Base-by-base conservation (phyloP, 1,140 invertebrate genomes). In the Druon quercuslanigerum region DNA sequence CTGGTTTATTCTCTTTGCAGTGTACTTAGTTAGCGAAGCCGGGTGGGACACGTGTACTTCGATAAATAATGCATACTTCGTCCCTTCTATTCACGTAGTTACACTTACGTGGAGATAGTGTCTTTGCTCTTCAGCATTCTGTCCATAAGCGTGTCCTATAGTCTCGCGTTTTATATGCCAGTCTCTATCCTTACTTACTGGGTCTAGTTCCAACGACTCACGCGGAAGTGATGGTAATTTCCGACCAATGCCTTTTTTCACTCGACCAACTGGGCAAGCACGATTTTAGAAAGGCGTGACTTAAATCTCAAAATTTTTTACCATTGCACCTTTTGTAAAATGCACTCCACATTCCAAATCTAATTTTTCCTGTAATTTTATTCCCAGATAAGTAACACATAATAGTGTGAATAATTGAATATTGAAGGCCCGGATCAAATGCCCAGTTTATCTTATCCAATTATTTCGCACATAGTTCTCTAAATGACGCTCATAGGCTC, bases 41-140 rank as follows among this genome's bases (percentile, higher is more conserved):
- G 80, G 81, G 82, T 83, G 79, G 82, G 87, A 89, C 88, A 90
- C 88, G 90, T 91, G 90, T 91, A 90, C 88, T 84, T 85, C 78
- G 79, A 86, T 91, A 87, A 91, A 91, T 91, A 91, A 91, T 91
- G 88, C 86, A 90, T 76, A 66, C 50, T 72, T 77, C 75, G 60
- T 66, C 19, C n/a, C 56, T 70, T 51, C 66, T 51, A 76, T 82
- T 79, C 80, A 50, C 80, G 80, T 82, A 79, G 79, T 82, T 85
- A 82, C 81, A 84, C 86, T 85, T 87, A 87, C 86, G 87, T 86
- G 88, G 87, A 85, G 80, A 82, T 81, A 83, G 80, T 79, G 77
- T 81, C 80, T 84, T 81, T 81, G 81, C 83, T 84, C 80, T 84
- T 82, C 81, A 81, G 72, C 75, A 71, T 82, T 82, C 77, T 79